These are phyloP conservation scores for Ibidorhyncha struthersii DNA, from an alignment of 2,113 vertebrate genomes.

Conservation along the genomic window DNA sequence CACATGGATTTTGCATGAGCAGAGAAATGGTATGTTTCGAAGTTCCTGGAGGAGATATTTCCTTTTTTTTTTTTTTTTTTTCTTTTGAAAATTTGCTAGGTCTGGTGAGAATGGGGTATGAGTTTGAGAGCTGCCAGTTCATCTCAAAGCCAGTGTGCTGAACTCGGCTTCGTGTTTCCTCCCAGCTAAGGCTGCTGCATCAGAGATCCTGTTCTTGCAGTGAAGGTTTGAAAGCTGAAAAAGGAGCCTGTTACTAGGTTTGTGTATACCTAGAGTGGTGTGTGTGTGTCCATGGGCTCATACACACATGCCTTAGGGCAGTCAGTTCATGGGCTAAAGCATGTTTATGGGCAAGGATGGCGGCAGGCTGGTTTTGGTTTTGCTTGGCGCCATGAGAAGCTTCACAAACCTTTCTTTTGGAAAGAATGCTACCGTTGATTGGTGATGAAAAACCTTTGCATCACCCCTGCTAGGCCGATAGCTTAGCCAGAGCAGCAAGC, in stretches of 20 bases:
- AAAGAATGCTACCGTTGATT: background rate
- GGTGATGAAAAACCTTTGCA: background rate
- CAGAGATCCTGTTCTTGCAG: background rate
- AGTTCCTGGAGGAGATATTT: background rate
- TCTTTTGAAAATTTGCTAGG: background rate
- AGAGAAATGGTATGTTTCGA: background rate
- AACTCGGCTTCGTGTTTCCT: conserved; percentile 6
- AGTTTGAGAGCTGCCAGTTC: background rate
- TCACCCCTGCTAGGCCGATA: rapidly evolving
- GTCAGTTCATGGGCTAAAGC: background rate
- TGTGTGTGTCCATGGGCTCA: background rate
- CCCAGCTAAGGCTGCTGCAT: conserved; percentile 9
- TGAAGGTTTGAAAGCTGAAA: conserved; percentile 1
- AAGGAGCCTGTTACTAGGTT: background rate
- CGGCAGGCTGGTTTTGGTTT: background rate
- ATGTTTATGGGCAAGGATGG: background rate
- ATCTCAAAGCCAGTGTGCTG: background rate
- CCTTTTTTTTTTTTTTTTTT: background rate
- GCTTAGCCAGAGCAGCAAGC: background rate
- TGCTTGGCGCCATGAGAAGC: background rate
- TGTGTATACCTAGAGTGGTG: background rate
- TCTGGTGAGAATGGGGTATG: background rate
- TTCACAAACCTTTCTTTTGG: background rate
- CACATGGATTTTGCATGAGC: background rate
- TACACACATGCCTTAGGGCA: rapidly evolving